Evolutionary conservation across 2,113 vertebrate genomes (phyloP), one percentile per base, ranked within the genome.

Genomic region (Cheirogaleus medius): DNA sequence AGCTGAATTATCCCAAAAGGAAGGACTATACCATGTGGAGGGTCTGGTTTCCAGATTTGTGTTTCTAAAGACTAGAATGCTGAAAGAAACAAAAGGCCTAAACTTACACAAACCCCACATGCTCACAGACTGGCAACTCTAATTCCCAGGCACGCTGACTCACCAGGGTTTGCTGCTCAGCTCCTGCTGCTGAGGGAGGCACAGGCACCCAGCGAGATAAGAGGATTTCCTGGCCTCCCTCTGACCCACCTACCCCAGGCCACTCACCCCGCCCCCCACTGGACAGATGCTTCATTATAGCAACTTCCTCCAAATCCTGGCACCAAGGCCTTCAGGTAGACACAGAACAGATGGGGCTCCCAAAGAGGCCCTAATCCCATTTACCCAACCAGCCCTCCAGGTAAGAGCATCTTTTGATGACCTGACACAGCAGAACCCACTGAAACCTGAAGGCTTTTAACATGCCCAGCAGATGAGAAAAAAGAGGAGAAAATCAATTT

Each of bases 71-170:
- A 90, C 93, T 93, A 18, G 71, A 92, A 68, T 64, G 54, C 95
- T 93, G 60, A 93, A 97, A 90, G 96, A 98, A 97, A 98, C 93
- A 97, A 97, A 98, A 98, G 97, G 87, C 96, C 91, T 90, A 95
- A 94, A 96, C 95, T 95, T 90, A 83, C 85, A 94, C 94, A 96
- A 94, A 95, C 92, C 89, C 97, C 96, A 95, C 96, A 94, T 85
- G 96, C 91, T 93, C 93, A 73, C 92, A 93, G 93, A 87, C 91
- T 68, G 93, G 89, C 95, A 93, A 68, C 69, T 95, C 85, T 82
- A 54, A 90, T 83, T 95, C 86, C 91, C 89, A 85, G 69, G 91
- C 83, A 29, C 0, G 25, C 81, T 97, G 93, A 95, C 96, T 97
- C 95, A 96, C 78, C 94, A 85, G 58, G 60, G 68, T 73, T 83